Percentiles rank a stretch among this genome's conserved stretches.
phyloP scores from a whole-genome alignment of 2,797 vertebrate species.

The Martes flavigula region DNA sequence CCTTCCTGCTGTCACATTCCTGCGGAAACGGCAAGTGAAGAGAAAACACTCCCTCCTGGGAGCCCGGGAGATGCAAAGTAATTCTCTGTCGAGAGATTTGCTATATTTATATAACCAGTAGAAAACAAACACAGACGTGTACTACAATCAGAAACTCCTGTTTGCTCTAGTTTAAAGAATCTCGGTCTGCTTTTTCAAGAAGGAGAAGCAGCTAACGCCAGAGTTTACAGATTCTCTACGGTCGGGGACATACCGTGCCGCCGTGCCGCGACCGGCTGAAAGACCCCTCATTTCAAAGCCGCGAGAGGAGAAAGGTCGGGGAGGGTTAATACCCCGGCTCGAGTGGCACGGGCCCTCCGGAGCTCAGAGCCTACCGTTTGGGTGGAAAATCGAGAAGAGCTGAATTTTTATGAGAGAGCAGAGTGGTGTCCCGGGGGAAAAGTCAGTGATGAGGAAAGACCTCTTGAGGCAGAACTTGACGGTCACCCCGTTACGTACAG shows the following conservation, averaged over 20 bases:
- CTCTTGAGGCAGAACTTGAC: neutral
- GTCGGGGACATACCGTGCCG: too few species aligned
- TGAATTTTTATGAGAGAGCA: neutral
- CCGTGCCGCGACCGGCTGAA: neutral
- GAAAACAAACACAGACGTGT: slow-evolving; percentile 48
- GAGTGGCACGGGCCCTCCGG: neutral
- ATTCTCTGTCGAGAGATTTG: slow-evolving; percentile 3
- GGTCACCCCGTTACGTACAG: neutral
- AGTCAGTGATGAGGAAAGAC: neutral
- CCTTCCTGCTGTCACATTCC: slow-evolving; percentile 38
- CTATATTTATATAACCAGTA: neutral
- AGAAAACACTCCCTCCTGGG: slow-evolving; percentile 37
- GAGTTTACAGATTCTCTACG: neutral
- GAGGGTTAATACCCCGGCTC: neutral
- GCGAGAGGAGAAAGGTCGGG: neutral
- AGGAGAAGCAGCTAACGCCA: neutral
- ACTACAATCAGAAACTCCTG: neutral
- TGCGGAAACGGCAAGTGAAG: slow-evolving; percentile 16
- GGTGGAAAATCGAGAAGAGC: neutral
- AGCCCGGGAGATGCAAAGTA: neutral
- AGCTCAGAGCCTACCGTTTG: too few species aligned
- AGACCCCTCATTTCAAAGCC: neutral
- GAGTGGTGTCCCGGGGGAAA: neutral
- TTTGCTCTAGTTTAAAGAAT: neutral
- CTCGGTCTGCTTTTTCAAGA: neutral